Conservation (phyloP, 2,113 vertebrate species). For the Sus scrofa region DNA sequence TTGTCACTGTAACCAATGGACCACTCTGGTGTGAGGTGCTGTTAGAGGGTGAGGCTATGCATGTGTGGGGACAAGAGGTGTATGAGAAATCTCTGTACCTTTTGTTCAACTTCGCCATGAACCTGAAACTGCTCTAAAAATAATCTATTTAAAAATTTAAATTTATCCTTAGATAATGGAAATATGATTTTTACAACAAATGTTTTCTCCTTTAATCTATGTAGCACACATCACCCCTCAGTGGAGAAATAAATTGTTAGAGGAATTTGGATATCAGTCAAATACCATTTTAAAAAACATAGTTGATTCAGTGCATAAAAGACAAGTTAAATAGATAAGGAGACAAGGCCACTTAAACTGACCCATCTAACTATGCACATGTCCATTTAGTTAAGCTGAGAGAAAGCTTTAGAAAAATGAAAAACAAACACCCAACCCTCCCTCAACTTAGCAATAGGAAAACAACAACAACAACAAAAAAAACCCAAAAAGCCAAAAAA, state of each 20-base stretch:
- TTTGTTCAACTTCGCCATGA: neutral
- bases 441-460: neutral
- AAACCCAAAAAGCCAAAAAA: no score
- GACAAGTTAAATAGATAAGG: neutral
- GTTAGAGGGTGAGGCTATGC: neutral
- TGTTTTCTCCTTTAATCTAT: neutral
- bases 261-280: constrained; percentile 38
- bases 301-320: neutral
- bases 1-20: no score
- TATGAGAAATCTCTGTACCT: neutral
- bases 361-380: neutral
- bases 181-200: neutral
- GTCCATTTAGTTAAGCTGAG: neutral
- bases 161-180: constrained; percentile 14
- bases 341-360: neutral
- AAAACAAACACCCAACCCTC: constrained; percentile 44
- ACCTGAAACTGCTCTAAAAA: neutral
- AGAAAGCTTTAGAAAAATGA: constrained; percentile 32
- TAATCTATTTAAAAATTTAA: neutral
- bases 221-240: neutral
- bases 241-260: constrained; percentile 31
- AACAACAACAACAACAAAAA: no score
- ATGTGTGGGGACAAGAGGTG: no score
- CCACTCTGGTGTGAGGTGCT: no score
- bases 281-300: constrained; percentile 24